phyloP scores from a whole-genome alignment of 2,113 vertebrate genomes.

The Phalacrocorax carbo region DNA sequence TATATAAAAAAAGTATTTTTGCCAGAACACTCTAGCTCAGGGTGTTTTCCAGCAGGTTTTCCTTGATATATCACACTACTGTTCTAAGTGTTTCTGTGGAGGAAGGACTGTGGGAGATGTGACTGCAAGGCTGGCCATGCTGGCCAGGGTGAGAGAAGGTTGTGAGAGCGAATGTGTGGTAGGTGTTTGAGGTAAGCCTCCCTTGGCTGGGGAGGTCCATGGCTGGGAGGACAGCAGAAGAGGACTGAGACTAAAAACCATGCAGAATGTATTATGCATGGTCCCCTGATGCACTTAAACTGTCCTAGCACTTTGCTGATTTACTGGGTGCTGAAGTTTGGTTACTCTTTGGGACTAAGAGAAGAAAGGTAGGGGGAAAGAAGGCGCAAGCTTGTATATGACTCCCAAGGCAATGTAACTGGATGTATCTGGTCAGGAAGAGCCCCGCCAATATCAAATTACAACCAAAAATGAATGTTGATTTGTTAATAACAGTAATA shows the following conservation, averaged over 20 bases:
- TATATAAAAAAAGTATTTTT: not conserved
- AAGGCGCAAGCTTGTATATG: not conserved
- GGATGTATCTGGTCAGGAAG: not conserved
- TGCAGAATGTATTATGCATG: not conserved
- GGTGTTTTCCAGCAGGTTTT: not conserved
- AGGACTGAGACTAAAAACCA: not conserved
- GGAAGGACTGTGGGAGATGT: not conserved
- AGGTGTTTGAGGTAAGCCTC: not conserved
- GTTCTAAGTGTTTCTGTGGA: not conserved
- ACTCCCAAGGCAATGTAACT: not conserved
- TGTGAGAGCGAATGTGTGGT: accelerated
- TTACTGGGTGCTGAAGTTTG: not conserved
- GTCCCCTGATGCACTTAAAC: not conserved
- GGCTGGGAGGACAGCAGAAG: not conserved
- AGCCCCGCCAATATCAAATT: not conserved
- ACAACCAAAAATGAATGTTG: not conserved
- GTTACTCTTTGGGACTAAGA: not conserved
- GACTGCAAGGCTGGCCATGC: not conserved
- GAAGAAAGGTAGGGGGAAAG: not conserved
- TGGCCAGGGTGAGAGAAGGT: not conserved
- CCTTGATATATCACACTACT: not conserved
- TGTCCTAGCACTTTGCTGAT: not conserved
- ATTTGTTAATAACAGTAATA: not conserved
- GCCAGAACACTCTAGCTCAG: not conserved
- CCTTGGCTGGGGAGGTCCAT: not conserved